Evolutionary conservation across 2,888 invertebrate species (phyloP).

Genomic region (Drosophila antonietae): DNA sequence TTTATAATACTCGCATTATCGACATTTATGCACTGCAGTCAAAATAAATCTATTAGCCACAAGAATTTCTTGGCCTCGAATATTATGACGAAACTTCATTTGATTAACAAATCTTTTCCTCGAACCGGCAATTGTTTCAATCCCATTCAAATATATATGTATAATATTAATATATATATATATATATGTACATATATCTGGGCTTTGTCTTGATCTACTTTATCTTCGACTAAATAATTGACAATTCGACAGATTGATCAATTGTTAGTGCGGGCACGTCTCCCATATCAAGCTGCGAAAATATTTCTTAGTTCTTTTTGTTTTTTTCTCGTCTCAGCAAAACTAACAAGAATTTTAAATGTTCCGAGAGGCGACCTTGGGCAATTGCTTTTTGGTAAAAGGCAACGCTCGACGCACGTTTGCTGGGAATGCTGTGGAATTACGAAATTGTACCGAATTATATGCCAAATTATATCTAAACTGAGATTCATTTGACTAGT

Average conservation of each 20-base stretch:
- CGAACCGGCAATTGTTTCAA: constrained; percentile 14
- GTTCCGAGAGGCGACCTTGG: constrained; percentile 49
- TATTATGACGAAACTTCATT: constrained; percentile 1
- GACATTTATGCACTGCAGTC: constrained; percentile 44
- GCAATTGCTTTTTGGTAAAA: constrained; percentile 31
- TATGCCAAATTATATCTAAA: constrained; percentile 17
- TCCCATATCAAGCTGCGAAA: constrained; percentile 39
- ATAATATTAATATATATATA: not conserved
- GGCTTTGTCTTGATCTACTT: constrained; percentile 15
- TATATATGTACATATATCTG: not conserved
- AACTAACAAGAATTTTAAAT: constrained; percentile 57
- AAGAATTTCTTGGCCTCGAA: not conserved
- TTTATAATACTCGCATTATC: constrained; percentile 31
- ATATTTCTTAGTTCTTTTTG: constrained; percentile 25
- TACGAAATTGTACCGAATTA: constrained; percentile 26
- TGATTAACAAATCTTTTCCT: not conserved
- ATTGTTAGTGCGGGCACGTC: constrained; percentile 71
- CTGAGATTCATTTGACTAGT: constrained; percentile 21
- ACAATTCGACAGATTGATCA: constrained; percentile 75
- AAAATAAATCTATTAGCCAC: constrained; percentile 35
- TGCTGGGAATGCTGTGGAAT: constrained; percentile 9
- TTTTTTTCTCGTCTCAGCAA: constrained; percentile 25
- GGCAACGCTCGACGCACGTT: constrained; percentile 35
- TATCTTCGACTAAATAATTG: constrained; percentile 47
- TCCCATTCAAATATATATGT: not conserved